Percentiles rank a stretch among this genome's conserved stretches.
Conservation (phyloP, 2,797 vertebrate genomes). For the Malurus leucopterus region DNA sequence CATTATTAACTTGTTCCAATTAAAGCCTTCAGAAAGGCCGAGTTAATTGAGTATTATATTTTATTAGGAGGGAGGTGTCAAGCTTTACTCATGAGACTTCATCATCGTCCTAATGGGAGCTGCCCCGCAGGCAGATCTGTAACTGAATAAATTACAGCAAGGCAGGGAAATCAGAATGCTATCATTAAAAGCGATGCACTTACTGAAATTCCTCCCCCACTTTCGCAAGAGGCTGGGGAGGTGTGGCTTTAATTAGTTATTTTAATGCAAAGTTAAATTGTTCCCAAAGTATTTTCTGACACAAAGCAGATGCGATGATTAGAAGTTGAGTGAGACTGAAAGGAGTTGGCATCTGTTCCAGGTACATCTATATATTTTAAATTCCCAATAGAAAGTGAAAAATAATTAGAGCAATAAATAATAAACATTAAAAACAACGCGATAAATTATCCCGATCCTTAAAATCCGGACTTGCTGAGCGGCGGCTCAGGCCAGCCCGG, state of each 20-base stretch:
- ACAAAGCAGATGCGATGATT: slow-evolving; percentile 63
- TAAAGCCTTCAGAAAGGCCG: slow-evolving; percentile 59
- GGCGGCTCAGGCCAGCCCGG: neutral
- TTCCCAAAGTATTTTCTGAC: slow-evolving; percentile 56
- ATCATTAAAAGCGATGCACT: slow-evolving; percentile 40
- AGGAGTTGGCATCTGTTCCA: slow-evolving; percentile 40
- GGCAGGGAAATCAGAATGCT: slow-evolving; percentile 43
- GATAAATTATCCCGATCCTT: slow-evolving; percentile 36
- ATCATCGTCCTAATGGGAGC: slow-evolving; percentile 29
- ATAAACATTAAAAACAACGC: slow-evolving; percentile 30
- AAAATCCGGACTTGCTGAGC: slow-evolving; percentile 29
- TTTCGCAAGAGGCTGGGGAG: slow-evolving; percentile 49
- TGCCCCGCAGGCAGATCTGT: slow-evolving; percentile 26
- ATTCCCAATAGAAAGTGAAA: slow-evolving; percentile 58
- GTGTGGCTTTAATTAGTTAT: slow-evolving; percentile 66
- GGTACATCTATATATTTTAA: slow-evolving; percentile 51
- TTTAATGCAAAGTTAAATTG: slow-evolving; percentile 56
- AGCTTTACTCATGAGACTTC: slow-evolving; percentile 61
- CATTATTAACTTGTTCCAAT: slow-evolving; percentile 63
- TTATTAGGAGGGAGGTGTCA: slow-evolving; percentile 66
- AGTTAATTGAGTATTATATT: slow-evolving; percentile 64
- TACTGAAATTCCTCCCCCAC: slow-evolving; percentile 44
- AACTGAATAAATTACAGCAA: slow-evolving; percentile 41
- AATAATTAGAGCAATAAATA: slow-evolving; percentile 61
- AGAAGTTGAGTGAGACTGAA: slow-evolving; percentile 47